Percentiles rank a stretch among this genome's conserved stretches.
These are phyloP conservation scores for Hoplodrina blanda DNA, from an alignment of 2,888 invertebrate genomes.

Conservation along the genomic window DNA sequence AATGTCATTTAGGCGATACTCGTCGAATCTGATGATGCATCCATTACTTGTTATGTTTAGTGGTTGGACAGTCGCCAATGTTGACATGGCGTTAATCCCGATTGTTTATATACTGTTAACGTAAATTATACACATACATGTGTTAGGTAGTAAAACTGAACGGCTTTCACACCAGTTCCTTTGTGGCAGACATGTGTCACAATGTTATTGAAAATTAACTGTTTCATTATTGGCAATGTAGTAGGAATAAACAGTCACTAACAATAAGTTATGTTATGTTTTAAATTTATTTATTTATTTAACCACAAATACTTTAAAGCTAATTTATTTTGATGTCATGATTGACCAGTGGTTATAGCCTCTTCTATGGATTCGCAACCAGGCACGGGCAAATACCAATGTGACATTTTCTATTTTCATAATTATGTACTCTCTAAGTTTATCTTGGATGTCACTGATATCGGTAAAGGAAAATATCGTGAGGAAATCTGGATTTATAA, in stretches of 20 bases:
- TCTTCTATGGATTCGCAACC: too few species aligned
- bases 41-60: conserved; percentile 56
- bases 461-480: too few species aligned
- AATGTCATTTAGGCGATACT: conserved; percentile 28
- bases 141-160: conserved; percentile 32
- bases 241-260: neutral
- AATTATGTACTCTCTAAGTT: too few species aligned
- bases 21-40: conserved; percentile 41
- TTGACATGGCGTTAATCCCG: conserved; percentile 61
- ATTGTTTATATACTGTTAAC: conserved; percentile 55
- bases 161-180: conserved; percentile 22
- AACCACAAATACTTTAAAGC: conserved; percentile 1
- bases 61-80: conserved; percentile 65
- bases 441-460: too few species aligned
- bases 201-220: conserved; percentile 29
- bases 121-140: conserved; percentile 46
- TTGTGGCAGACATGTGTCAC: conserved; percentile 22
- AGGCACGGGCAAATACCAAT: too few species aligned
- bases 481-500: too few species aligned
- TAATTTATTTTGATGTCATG: neutral
- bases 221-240: conserved; percentile 9
- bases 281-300: neutral
- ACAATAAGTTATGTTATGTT: neutral
- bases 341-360: too few species aligned
- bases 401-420: too few species aligned